phyloP scores from a whole-genome alignment of 92 coral and sea anemone species.

The Zoanthus sociatus region DNA sequence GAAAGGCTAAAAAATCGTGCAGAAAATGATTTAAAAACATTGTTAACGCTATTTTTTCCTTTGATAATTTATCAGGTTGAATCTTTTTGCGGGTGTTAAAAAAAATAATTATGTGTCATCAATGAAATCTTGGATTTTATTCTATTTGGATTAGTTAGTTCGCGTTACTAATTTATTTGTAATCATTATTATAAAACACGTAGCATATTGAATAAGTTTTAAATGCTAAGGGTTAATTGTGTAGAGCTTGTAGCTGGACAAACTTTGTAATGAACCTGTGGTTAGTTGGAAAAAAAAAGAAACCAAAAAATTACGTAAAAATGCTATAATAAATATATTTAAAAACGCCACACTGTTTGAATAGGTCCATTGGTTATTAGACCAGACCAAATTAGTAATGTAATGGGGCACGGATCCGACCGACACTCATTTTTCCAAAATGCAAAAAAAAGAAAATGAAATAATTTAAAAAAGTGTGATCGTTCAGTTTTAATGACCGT shows the following conservation, averaged over 20 bases:
- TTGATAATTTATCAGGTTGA: neutral
- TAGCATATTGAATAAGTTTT: neutral
- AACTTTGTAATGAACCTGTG: constrained; percentile 40
- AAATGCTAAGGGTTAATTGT: neutral
- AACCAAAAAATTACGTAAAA: constrained; percentile 38
- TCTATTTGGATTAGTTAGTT: neutral
- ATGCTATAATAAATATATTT: constrained; percentile 69
- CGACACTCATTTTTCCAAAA: no score
- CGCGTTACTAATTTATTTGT: constrained; percentile 27
- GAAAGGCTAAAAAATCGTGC: neutral
- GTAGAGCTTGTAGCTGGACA: constrained; percentile 1
- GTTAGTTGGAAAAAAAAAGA: constrained; percentile 63
- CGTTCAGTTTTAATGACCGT: no score
- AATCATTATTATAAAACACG: neutral
- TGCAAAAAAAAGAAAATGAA: no score
- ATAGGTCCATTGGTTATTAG: no score
- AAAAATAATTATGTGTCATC: neutral
- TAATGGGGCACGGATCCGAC: no score
- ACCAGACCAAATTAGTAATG: no score
- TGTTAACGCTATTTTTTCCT: neutral
- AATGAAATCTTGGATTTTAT: neutral
- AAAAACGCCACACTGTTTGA: constrained; percentile 39
- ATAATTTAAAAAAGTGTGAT: no score
- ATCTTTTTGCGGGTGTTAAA: constrained; percentile 22
- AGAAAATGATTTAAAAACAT: neutral